Evolutionary conservation across 2,888 invertebrate genomes (phyloP), one percentile per base, ranked within the genome.

Genomic region (Tetropium fuscum): DNA sequence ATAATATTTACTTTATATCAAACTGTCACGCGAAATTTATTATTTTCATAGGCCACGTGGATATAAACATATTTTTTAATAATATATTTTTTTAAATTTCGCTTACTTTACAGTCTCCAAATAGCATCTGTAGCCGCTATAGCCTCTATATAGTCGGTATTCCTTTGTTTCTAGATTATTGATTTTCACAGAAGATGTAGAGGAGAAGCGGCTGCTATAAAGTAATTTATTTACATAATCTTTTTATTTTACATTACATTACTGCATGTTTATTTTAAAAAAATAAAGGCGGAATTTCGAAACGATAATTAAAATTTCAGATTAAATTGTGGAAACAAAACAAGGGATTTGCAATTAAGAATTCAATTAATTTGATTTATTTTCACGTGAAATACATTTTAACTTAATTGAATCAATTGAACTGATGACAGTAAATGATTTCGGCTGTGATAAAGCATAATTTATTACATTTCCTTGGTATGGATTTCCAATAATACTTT

Each of bases 331-430:
- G 11, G 44, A 41, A 41, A 41, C 41, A 41, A 20, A 41, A 41
- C 22, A 22, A 41, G 22, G 41, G 41, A 41, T 20, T 20, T 11
- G 11, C 41, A 41, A 41, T 41, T 41, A 41, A 41, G 41, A 41
- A 18, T 41, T 41, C 41, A 41, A 41, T 41, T 41, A 41, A 22
- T 44, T 44, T 44, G 44, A 44, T 44, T 44, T 44, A 44, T 44
- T 27, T 44, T 44, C 27, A 27, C 10, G 43, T 20, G 22, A 43
- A 43, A 43, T 43, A 43, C 27, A 27, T 44, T 44, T 43, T 27
- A 44, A 44, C 44, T 44, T 22, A 44, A 44, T 44, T 44, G 25
- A 11, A 44, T 44, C 44, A 22, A 44, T 27, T 27, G 27, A 16
- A 15, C 27, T 13, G 41, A 41, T 41, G 41, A 41, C 41, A 41